These are phyloP conservation scores for Phymastichus coffea DNA, from an alignment of 1,140 invertebrate species.

Conservation along the genomic window DNA sequence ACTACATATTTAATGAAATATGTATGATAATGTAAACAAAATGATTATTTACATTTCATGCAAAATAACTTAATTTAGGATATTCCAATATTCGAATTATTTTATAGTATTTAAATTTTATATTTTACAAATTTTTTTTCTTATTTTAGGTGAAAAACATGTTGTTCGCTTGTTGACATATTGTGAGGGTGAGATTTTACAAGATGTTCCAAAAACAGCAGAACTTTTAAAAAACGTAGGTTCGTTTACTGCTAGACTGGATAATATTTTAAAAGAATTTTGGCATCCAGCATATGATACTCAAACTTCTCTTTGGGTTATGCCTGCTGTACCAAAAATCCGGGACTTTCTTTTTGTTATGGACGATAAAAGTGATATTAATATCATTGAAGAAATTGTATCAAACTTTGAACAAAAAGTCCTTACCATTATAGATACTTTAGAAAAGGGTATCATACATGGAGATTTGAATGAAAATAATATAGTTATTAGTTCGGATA, in stretches of 20 bases:
- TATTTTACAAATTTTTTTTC: slow-evolving; percentile 10
- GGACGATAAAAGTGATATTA: slow-evolving; percentile 60
- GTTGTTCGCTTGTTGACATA: slow-evolving; percentile 73
- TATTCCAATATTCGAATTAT: no score
- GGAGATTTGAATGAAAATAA: slow-evolving; percentile 92
- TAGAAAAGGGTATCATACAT: slow-evolving; percentile 78
- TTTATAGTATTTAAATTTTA: background rate
- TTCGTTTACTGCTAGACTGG: slow-evolving; percentile 66
- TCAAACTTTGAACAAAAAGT: slow-evolving; percentile 67
- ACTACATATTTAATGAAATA: no score
- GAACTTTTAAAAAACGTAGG: slow-evolving; percentile 71
- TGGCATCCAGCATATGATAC: slow-evolving; percentile 67
- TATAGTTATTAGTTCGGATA: slow-evolving; percentile 64
- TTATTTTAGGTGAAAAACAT: slow-evolving; percentile 59
- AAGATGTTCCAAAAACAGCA: slow-evolving; percentile 58
- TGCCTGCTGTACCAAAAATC: slow-evolving; percentile 68
- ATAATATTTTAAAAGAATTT: slow-evolving; percentile 68
- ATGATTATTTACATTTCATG: no score
- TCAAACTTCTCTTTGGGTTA: slow-evolving; percentile 71
- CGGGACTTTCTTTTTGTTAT: slow-evolving; percentile 69
- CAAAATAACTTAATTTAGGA: no score
- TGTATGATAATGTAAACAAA: no score
- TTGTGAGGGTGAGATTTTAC: slow-evolving; percentile 69
- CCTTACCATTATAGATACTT: slow-evolving; percentile 55
- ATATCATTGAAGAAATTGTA: slow-evolving; percentile 67